These are phyloP conservation scores for Thamnophis sirtalis DNA, from an alignment of 2,113 vertebrate genomes.

Conservation along the genomic window DNA sequence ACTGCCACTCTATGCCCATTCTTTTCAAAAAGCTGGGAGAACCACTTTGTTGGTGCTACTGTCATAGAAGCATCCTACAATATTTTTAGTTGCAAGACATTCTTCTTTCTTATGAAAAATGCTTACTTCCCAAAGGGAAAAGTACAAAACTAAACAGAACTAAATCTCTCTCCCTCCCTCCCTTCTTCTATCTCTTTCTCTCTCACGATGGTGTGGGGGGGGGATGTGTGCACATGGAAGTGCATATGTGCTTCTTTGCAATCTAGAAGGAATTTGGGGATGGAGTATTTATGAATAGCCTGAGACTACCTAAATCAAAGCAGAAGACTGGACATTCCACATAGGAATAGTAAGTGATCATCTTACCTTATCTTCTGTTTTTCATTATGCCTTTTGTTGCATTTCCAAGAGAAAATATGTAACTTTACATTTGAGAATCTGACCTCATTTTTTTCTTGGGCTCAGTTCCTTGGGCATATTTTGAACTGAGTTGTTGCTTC, in stretches of 20 bases:
- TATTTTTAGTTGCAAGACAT: background rate
- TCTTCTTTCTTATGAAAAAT: background rate
- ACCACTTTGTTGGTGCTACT: background rate
- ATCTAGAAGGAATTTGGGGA: background rate
- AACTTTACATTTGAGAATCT: background rate
- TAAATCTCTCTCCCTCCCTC: too few species aligned
- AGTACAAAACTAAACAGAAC: background rate
- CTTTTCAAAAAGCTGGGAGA: background rate
- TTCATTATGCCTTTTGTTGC: background rate
- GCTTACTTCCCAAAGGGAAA: background rate
- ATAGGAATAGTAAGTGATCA: background rate
- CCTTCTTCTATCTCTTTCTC: rapidly evolving
- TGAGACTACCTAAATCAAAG: background rate
- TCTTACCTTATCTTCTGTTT: background rate
- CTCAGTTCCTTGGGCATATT: background rate
- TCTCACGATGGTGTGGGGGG: background rate
- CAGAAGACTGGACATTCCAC: background rate
- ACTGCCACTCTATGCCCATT: background rate
- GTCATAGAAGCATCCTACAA: background rate
- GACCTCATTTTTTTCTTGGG: background rate
- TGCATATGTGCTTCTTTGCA: background rate
- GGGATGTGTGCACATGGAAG: too few species aligned
- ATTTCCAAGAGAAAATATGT: background rate
- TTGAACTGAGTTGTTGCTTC: background rate
- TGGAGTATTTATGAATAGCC: background rate